Conservation (phyloP, 2,888 invertebrate genomes). For the Euplexia lucipara region DNA sequence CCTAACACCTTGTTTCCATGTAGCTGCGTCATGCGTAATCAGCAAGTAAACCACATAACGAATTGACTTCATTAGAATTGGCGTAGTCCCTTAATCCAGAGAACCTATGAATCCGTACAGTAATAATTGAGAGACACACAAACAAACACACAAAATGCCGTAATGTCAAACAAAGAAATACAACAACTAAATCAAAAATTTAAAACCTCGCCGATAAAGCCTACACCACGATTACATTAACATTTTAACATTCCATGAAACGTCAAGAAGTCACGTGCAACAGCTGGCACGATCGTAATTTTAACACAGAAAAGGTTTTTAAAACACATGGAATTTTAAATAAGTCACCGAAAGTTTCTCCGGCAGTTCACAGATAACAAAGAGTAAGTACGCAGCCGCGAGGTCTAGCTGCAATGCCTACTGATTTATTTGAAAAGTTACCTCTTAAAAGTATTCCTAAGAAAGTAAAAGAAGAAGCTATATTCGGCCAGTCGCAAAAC, state of each 20-base stretch:
- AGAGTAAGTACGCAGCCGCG: conserved; percentile 74
- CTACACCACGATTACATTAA: not conserved
- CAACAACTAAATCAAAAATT: not conserved
- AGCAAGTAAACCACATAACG: too few relatives aligned
- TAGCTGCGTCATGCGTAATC: too few relatives aligned
- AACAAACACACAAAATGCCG: too few relatives aligned
- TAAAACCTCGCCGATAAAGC: not conserved
- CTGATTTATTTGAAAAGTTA: conserved; percentile 88
- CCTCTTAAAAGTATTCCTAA: conserved; percentile 76
- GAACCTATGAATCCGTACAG: too few relatives aligned
- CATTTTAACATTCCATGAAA: conserved; percentile 24
- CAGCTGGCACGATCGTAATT: conserved; percentile 56
- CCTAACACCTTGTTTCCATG: too few relatives aligned
- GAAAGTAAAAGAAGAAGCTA: conserved; percentile 72
- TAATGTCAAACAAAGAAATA: not conserved
- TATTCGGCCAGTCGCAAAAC: conserved; percentile 78
- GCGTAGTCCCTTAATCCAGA: too few relatives aligned
- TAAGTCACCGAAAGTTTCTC: conserved; percentile 78
- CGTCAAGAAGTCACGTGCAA: conserved; percentile 46
- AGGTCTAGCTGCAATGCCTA: conserved; percentile 77
- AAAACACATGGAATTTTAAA: conserved; percentile 81
- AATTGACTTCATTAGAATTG: too few relatives aligned
- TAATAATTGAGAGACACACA: too few relatives aligned
- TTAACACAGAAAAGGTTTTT: conserved; percentile 61
- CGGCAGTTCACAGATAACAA: conserved; percentile 79